A percentile compares a stretch with the other conserved stretches of the same genome.
These are phyloP conservation scores for Mirza zaza DNA, from an alignment of 2,113 vertebrate species.

Conservation along the genomic window DNA sequence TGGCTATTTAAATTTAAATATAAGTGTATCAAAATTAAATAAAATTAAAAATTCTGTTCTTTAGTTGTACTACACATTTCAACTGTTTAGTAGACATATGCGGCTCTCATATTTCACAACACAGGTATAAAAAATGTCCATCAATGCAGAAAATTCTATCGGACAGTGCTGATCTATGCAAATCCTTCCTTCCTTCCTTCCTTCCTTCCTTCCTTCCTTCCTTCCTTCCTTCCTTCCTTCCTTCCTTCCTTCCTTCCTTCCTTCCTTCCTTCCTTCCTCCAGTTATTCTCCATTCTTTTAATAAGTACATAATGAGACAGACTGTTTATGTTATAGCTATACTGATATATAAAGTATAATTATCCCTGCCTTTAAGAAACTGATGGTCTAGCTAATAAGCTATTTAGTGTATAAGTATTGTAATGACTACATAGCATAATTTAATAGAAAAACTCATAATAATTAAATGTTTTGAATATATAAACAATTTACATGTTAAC, in stretches of 20 bases:
- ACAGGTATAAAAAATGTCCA: background rate
- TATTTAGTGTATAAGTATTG: background rate
- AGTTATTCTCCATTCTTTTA: background rate
- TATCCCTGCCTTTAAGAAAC: background rate
- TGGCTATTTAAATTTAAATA: conserved; percentile 27
- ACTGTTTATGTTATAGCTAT: background rate
- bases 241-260: background rate
- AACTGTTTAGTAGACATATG: background rate
- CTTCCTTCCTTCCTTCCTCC: background rate
- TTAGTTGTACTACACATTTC: background rate
- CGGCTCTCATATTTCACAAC: background rate
- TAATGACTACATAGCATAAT: background rate
- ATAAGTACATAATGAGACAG: background rate
- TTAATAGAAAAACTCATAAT: background rate
- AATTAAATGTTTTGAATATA: conserved; percentile 1
- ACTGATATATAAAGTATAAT: background rate
- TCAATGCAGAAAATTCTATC: background rate
- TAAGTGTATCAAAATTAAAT: background rate
- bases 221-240: background rate
- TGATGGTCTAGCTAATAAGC: background rate
- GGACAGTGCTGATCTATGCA: background rate
- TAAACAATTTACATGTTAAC: background rate
- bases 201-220: background rate
- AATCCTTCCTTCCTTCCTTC: background rate
- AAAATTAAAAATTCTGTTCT: background rate